Evolutionary conservation across 2,113 vertebrate species (phyloP), one percentile per base, ranked within the genome.

Genomic region (Anseranas semipalmata): DNA sequence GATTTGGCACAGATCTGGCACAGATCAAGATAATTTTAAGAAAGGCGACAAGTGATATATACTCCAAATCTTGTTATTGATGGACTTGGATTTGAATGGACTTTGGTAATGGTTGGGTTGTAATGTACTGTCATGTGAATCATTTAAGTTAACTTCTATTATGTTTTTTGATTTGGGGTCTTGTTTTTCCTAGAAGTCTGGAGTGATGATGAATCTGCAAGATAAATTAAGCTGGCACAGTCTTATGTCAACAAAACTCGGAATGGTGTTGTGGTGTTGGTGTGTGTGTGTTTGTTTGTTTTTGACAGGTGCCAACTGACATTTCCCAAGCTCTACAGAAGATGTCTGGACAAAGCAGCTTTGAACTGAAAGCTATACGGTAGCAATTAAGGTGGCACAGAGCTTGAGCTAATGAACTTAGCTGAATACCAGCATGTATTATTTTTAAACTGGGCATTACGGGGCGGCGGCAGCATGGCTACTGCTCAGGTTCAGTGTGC

Each of bases 381-480:
- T 8, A 79, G 63, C 71, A 84, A 53, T 84, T 71, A 86, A 45
- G 8, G 4, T 3, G 7, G 43, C 37, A 18, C 25, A 48, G 56
- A 65, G 45, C 63, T 77, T 32, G 48, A 77, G 73, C 32, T 87
- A 32, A 75, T 60, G 95, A 88, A 80, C 10, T 70, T 83, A 86
- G 30, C 78, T 0, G 17, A 41, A 60, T 48, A 24, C 73, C 60
- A 16, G 25, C 25, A 9, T 60, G 4, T 30, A 75, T 71, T 67
- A 24, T 63, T 78, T 78, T 43, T 37, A 85, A 65, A 46, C 56
- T 80, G 2, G 3, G 35, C 55, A 2, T 0, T 0, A 0, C 12
- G 9, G 41, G 72, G 75, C 52, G 5, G 6, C 70, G 24, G 70
- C 0, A 0, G 46, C 63, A 68, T 3, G 2, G 35, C 71, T 82